Conservation (phyloP, 2,888 invertebrate genomes). For the Zhuqinia jingwanae region DNA sequence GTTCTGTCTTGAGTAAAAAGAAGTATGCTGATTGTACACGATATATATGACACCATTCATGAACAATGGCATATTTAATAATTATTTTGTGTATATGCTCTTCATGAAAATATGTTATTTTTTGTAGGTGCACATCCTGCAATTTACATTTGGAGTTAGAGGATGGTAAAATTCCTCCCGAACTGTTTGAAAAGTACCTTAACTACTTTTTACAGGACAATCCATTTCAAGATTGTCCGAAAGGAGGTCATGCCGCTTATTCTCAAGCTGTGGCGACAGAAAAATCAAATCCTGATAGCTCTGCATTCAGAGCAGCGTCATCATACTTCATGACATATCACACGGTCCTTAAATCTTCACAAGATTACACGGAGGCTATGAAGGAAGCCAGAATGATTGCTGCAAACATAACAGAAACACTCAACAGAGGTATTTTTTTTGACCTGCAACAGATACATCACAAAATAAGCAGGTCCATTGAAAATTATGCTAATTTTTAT, state of each 20-base stretch:
- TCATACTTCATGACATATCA: constrained; percentile 96
- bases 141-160: constrained; percentile 79
- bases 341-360: constrained; percentile 88
- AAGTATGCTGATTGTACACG: constrained; percentile 8
- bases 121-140: constrained; percentile 87
- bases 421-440: constrained; percentile 83
- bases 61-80: no score
- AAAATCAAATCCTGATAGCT: constrained; percentile 81
- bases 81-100: no score
- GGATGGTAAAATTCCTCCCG: constrained; percentile 58
- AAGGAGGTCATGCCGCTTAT: constrained; percentile 90
- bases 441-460: no score
- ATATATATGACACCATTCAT: no score
- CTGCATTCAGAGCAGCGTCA: constrained; percentile 83
- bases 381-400: constrained; percentile 89
- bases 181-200: constrained; percentile 85
- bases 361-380: constrained; percentile 92
- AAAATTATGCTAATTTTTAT: background rate
- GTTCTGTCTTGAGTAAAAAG: constrained; percentile 80
- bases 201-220: constrained; percentile 88
- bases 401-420: constrained; percentile 87
- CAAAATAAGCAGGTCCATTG: no score
- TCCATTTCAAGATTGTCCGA: constrained; percentile 87
- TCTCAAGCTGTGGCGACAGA: constrained; percentile 84
- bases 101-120: background rate